Base-by-base conservation (phyloP, 2,797 vertebrate species). In the Chiloscyllium punctatum region DNA sequence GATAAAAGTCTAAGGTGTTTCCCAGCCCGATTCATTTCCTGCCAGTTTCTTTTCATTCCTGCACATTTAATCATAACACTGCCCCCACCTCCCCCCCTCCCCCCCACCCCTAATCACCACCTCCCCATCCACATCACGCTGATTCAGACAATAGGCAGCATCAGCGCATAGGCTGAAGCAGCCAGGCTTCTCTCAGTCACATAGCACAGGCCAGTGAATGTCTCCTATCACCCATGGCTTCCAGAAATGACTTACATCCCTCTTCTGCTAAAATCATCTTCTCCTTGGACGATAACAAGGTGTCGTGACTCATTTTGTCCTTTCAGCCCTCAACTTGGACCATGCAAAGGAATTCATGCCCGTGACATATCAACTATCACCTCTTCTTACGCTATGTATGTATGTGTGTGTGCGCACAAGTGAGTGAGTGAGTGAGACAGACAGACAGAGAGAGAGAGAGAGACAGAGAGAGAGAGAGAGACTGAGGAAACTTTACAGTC, bases 91-190 rank as follows among this genome's bases (percentile, higher is more conserved):
- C n/a, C 3, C 7, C 21, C 9, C 2, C n/a, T n/a, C 68, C 92
- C 92, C 66, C 62, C 57, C n/a, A 16, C 51, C 48, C 53, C 53
- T 4, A 30, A 21, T 5, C n/a, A 62, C 62, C 91, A 18, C 51
- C 88, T n/a, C 33, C 18, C 21, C 16, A 74, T 27, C 74, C 51
- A 33, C 13, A 5, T 74, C 4, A 48, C 48, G n/a, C 66, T 94
- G 66, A 27, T 48, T 74, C 94, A 94, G 68, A 74, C 42, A 74
- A 94, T 74, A 74, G 69, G 42, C 94, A 74, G 94, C 94, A 4
- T 30, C 94, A 74, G 42, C 62, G 0, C 42, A 72, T 7, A 74
- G 37, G 42, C 25, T 72, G 48, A 30, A 74, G 27, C 66, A 68
- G 90, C 33, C 6, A 92, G 33, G 68, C 57, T 37, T 27, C 69